Evolutionary conservation across 1,140 invertebrate species (phyloP), one percentile per base, ranked within the genome.

Genomic region (Bombus impatiens): DNA sequence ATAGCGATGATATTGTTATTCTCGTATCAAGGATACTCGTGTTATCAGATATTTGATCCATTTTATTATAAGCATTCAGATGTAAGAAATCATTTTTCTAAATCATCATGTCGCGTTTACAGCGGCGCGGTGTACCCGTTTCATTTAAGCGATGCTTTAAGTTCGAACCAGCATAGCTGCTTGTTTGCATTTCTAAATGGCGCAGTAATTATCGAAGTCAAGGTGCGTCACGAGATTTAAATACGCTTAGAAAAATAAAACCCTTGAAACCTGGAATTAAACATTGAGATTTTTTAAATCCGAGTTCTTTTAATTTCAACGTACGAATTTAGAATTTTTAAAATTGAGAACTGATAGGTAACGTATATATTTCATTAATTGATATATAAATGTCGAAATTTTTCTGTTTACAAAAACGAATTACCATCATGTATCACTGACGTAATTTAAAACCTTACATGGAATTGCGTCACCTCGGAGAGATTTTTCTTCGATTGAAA

Each of bases 401-500:
- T 67, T 68, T 37, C 25, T 13, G 13, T 32, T 59, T 37, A n/a
- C 6, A 18, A 25, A 13, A 35, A 47, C 8, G 12, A 75, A 67
- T 18, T n/a, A 32, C 28, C n/a, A 62, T 28, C n/a, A 35, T 25
- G 0, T 75, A 40, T 32, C 62, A 12, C 47, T 59, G 65, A 78
- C 65, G 75, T 78, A 84, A 76, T 22, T 42, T 82, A 47, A 70
- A 79, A 71, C 65, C 67, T 71, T 59, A 40, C 68, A 71, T 35
- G 44, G 76, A 5, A 47, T 44, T 79, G 67, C 53, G 53, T 84
- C 67, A 84, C 12, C 9, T 37, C 22, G 12, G 13, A 28, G 13
- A 32, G n/a, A 25, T 47, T 71, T 79, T 84, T 70, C 28, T 79
- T 71, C 53, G 65, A 84, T 44, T 71, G 28, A 37, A 84, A 57